Evolutionary conservation across 30 jellyfish, hydroid and myxozoan species (phyloP).

Genomic region (Turritopsis rubra): DNA sequence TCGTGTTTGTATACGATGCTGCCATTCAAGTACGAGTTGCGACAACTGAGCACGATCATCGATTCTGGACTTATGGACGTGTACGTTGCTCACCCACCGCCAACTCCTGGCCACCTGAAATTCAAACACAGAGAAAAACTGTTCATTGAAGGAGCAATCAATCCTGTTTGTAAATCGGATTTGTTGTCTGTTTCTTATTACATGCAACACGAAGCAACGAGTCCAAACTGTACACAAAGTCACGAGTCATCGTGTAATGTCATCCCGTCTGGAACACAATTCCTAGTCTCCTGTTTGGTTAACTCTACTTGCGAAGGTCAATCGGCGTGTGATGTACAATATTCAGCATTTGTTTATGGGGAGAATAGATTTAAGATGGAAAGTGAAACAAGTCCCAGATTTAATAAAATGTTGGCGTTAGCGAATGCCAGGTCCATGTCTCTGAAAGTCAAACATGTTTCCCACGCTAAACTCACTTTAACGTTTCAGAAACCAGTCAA

Average conservation of each 20-base stretch:
- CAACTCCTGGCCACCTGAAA: not conserved
- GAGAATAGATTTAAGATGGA: not conserved
- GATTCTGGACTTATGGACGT: not conserved
- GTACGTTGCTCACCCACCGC: not conserved
- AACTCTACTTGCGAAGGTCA: not conserved
- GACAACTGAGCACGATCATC: not conserved
- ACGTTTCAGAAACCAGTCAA: not conserved
- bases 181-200: not conserved
- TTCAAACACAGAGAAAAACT: not conserved
- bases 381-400: not conserved
- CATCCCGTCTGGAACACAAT: not conserved
- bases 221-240: not conserved
- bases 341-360: not conserved
- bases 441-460: not conserved
- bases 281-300: not conserved
- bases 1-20: not conserved
- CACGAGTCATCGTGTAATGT: not conserved
- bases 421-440: constrained; percentile 4
- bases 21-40: not conserved
- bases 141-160: not conserved
- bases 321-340: not conserved
- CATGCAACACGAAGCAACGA: not conserved
- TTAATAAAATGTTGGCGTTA: not conserved
- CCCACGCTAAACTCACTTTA: not conserved
- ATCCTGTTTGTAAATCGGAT: not conserved